Evolutionary conservation across 2,797 vertebrate species (phyloP).

Genomic region (Acanthurus tractus): DNA sequence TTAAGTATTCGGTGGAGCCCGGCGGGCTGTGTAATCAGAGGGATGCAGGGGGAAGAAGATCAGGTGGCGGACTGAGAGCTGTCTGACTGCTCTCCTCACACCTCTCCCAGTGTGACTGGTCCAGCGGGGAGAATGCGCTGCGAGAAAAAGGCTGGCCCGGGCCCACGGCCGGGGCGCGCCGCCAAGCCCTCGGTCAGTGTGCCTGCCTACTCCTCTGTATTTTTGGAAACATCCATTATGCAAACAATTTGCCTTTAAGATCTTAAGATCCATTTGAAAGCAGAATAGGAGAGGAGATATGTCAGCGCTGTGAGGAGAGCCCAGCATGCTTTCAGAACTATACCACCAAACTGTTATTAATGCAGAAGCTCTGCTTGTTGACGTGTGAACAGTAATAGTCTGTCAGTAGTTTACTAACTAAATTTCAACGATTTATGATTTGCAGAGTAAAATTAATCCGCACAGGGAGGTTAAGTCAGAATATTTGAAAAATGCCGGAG

Average conservation of each 20-base stretch:
- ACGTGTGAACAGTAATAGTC: constrained; percentile 48
- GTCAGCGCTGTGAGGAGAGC: constrained; percentile 47
- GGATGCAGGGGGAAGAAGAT: constrained; percentile 44
- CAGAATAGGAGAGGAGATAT: constrained; percentile 60
- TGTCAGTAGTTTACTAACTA: constrained; percentile 45
- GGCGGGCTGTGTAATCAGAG: constrained; percentile 49
- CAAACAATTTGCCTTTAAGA: constrained; percentile 82
- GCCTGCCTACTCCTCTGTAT: constrained; percentile 79
- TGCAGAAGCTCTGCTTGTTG: constrained; percentile 40
- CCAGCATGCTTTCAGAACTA: constrained; percentile 37
- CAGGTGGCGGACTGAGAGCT: constrained; percentile 71
- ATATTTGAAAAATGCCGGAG: constrained; percentile 65
- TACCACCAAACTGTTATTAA: constrained; percentile 40
- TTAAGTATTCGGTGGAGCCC: constrained; percentile 23
- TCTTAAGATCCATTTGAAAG: constrained; percentile 65
- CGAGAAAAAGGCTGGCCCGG: constrained; percentile 68
- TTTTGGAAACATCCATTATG: constrained; percentile 85
- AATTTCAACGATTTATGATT: constrained; percentile 37
- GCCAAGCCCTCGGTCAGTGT: constrained; percentile 79
- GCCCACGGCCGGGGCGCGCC: constrained; percentile 55
- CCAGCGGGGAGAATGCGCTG: constrained; percentile 63
- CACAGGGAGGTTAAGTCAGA: constrained; percentile 44
- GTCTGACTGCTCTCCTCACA: constrained; percentile 72
- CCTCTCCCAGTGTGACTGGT: constrained; percentile 68
- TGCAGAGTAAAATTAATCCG: constrained; percentile 40